These are phyloP conservation scores for Leucoraja ocellata DNA, from an alignment of 2,797 vertebrate genomes.

Conservation along the genomic window DNA sequence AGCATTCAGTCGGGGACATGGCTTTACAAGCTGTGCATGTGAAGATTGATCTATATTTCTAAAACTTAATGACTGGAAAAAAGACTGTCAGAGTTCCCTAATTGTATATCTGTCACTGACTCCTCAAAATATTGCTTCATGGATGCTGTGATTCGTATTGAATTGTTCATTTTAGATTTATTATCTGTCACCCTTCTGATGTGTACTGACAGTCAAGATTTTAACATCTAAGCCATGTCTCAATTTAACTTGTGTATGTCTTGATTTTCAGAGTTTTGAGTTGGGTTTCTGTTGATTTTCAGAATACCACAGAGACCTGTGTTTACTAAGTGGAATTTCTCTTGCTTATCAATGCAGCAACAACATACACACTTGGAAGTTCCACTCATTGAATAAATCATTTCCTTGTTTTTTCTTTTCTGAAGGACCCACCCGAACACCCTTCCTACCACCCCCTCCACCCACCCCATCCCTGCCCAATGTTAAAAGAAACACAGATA, in stretches of 20 bases:
- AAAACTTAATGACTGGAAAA: conserved; percentile 29
- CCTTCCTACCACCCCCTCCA: neutral
- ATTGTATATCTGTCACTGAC: conserved; percentile 32
- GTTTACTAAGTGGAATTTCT: neutral
- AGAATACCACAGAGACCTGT: neutral
- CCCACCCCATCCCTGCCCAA: no score
- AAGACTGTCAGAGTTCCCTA: conserved; percentile 29
- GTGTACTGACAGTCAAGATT: conserved; percentile 33
- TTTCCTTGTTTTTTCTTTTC: neutral
- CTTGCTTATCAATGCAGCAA: neutral
- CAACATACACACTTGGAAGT: neutral
- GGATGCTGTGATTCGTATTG: conserved; percentile 22
- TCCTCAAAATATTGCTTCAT: conserved; percentile 28
- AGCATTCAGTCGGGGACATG: conserved; percentile 23
- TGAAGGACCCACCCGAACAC: neutral
- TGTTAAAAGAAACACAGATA: neutral
- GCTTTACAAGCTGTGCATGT: conserved; percentile 28
- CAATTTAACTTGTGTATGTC: conserved; percentile 7
- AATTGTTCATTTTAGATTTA: conserved; percentile 31
- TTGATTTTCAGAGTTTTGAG: neutral
- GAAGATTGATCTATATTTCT: conserved; percentile 25
- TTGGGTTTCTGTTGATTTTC: neutral
- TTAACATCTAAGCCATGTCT: neutral
- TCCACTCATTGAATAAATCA: conserved; percentile 6
- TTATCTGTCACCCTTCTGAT: conserved; percentile 19